Evolutionary conservation across 2,888 invertebrate genomes (phyloP).

Genomic region (Lypha dubia): DNA sequence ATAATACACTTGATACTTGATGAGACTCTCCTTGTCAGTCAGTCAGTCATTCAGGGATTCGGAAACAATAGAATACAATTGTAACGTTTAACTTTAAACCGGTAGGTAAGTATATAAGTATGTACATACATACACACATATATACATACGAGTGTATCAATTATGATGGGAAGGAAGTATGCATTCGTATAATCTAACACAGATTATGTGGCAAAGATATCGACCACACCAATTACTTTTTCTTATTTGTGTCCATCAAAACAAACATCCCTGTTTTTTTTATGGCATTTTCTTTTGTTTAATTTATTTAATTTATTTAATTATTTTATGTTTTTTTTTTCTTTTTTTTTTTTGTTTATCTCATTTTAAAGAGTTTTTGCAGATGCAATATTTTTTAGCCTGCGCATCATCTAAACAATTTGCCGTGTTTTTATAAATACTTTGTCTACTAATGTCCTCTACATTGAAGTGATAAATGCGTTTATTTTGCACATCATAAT

Average conservation of each 20-base stretch:
- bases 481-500: slow-evolving; percentile 69
- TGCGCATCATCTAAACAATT: slow-evolving; percentile 74
- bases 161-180: slow-evolving; percentile 38
- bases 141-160: not conserved
- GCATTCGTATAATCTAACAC: slow-evolving; percentile 7
- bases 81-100: slow-evolving; percentile 52
- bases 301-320: slow-evolving; percentile 33
- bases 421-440: slow-evolving; percentile 73
- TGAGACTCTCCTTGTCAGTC: slow-evolving; percentile 26
- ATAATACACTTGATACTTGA: slow-evolving; percentile 80
- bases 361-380: slow-evolving; percentile 60
- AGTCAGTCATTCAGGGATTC: not conserved
- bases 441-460: slow-evolving; percentile 76
- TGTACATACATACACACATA: not conserved
- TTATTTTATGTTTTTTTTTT: slow-evolving; percentile 34
- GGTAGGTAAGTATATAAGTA: not conserved
- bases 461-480: slow-evolving; percentile 72
- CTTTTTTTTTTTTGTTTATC: slow-evolving; percentile 22
- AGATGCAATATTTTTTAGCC: slow-evolving; percentile 79
- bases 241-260: slow-evolving; percentile 44
- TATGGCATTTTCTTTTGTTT: not conserved
- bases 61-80: slow-evolving; percentile 22
- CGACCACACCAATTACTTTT: slow-evolving; percentile 42
- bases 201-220: slow-evolving; percentile 58
- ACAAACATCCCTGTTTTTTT: slow-evolving; percentile 37